Evolutionary conservation across 2,797 vertebrate genomes (phyloP).

Genomic region (Acomys russatus): DNA sequence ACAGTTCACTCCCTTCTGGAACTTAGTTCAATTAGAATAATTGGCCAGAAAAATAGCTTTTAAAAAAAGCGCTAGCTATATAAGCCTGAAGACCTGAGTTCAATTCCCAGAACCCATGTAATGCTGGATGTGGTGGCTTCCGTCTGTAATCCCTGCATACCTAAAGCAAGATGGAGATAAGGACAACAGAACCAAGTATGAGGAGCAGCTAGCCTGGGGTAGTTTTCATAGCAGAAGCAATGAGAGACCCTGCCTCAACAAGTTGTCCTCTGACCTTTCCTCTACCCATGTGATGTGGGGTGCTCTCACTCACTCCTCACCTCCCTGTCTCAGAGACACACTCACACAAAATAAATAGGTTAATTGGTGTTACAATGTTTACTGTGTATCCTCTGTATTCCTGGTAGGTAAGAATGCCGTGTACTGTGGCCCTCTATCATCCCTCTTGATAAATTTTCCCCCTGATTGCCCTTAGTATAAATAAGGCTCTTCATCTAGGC

Average conservation of each 20-base stretch:
- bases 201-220: background rate
- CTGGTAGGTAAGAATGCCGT: background rate
- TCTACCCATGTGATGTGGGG: background rate
- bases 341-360: background rate
- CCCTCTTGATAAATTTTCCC: background rate
- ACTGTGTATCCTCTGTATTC: background rate
- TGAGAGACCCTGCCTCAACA: background rate
- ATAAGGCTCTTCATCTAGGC: background rate
- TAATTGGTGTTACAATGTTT: background rate
- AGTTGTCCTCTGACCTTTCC: background rate
- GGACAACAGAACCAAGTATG: background rate
- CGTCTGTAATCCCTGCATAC: background rate
- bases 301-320: no score
- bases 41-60: background rate
- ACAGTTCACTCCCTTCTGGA: background rate
- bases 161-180: background rate
- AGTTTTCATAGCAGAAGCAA: background rate
- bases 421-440: background rate
- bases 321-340: background rate
- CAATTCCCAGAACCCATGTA: background rate
- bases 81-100: background rate
- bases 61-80: background rate
- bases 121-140: background rate
- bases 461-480: background rate
- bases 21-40: background rate